Base-by-base conservation (phyloP, 1,140 invertebrate species). In the Lasioglossum albipes region DNA sequence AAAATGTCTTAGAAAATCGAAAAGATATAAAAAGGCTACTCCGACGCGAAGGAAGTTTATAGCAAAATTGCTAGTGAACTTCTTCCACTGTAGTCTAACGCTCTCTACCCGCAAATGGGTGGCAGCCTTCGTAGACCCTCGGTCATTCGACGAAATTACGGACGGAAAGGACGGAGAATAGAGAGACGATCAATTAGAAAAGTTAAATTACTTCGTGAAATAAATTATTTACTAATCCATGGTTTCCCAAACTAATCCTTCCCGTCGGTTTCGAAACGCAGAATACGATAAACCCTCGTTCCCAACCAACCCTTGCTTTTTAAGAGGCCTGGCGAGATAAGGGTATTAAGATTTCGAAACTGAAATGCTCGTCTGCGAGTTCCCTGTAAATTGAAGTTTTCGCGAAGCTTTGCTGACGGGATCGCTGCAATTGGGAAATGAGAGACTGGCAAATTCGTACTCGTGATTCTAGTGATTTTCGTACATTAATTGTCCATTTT, bases 161-260 rank as follows among this genome's bases (percentile, higher is more conserved):
- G 9, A 20, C 10, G 31, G 71, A 67, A 65, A 57, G 49, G 69
- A 16, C 13, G 16, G 13, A n/a, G 64, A 20, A 27, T 57, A 68
- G 68, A 62, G 71, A 69, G 86, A 83, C 75, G 82, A 88, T 89
- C 89, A 89, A 90, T 88, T 89, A 90, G 83, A 88, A 87, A 90
- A 90, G 89, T 90, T 90, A 88, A 88, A 90, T 90, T 90, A 89
- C 89, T 89, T 87, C 45, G 81, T 67, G 82, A 89, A 88, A 89
- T 89, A 88, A 89, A 90, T 90, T 88, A 89, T 88, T 87, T 83
- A 84, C 83, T 87, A 87, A 90, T 88, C 82, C 82, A 22, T 22
- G 57, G 64, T 18, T 65, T 61, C 42, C 22, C 59, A 13, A 67
- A 59, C 62, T 66, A 77, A 80, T 61, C 64, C 54, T 9, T 16